phyloP scores from a whole-genome alignment of 2,888 invertebrate genomes.

The Meloe dianella region DNA sequence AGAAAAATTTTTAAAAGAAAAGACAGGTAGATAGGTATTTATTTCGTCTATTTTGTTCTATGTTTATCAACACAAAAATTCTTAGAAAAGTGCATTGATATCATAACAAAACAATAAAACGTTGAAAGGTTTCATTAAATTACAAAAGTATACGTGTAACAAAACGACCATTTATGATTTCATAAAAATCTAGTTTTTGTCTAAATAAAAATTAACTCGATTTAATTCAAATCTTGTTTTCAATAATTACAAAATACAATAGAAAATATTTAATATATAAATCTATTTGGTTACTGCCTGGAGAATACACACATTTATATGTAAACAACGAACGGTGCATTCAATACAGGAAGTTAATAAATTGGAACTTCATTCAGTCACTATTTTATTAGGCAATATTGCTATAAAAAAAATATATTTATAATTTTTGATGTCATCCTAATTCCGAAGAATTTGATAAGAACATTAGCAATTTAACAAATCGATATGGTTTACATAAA shows the following conservation, averaged over 20 bases:
- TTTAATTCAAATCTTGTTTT: conserved; percentile 10
- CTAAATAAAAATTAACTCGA: neutral
- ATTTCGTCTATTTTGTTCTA: neutral
- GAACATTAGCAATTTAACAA: neutral
- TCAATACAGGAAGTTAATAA: conserved; percentile 30
- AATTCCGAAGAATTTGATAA: neutral
- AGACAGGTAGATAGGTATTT: conserved; percentile 12
- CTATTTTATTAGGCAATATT: conserved; percentile 12
- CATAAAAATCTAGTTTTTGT: no score
- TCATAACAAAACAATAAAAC: neutral
- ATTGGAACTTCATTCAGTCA: conserved; percentile 27
- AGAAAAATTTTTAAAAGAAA: conserved; percentile 11
- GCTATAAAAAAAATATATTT: neutral
- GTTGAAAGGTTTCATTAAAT: conserved; percentile 13
- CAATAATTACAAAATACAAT: neutral
- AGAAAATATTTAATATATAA: conserved; percentile 13
- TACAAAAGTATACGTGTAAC: neutral
- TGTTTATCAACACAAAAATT: conserved; percentile 12
- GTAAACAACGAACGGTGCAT: conserved; percentile 27
- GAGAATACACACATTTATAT: conserved; percentile 32
- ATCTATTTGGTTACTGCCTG: conserved; percentile 22
- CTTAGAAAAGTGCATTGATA: neutral
- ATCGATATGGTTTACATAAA: neutral
- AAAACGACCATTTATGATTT: neutral
- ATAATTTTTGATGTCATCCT: neutral